Evolutionary conservation across 2,797 vertebrate species (phyloP), one percentile per base, ranked within the genome.

Genomic region (Clarias pachynema): DNA sequence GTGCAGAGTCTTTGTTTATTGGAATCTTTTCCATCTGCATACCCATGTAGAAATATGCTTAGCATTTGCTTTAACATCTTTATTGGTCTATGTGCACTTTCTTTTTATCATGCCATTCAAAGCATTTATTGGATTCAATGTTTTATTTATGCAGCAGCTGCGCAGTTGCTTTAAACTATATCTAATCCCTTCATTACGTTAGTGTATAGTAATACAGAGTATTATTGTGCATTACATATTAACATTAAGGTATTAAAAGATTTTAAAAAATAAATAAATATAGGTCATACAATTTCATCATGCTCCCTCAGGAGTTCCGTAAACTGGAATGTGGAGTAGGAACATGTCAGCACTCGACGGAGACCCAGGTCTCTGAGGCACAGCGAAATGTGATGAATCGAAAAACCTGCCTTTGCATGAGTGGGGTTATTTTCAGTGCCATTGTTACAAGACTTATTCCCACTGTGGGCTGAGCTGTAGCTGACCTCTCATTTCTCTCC

Each of bases 221-320:
- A n/a, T 40, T 62, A 63, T 26, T 44, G 14, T 63, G 7, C 12
- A 44, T 6, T 26, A 44, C 15, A 79, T 18, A 40, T 40, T 40
- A 40, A 7, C 60, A 49, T 9, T 26, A 66, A 15, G 26, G 14
- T 53, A 66, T 18, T 53, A n/a, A 12, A 3, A 18, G 10, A 49
- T 10, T 10, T 20, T 65, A 69, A 34, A 16, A 63, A 29, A 56
- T 2, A 6, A 63, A 44, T 63, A 65, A 63, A 80, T 49, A 80
- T 57, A 66, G 26, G n/a, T 29, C 16, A 22, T 53, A 44, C 15
- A 49, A 53, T 80, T 66, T 66, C 78, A 66, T 26, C n/a, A 66
- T 26, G 66, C 22, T 80, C 62, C 40, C 62, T 53, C 40, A 53
- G 88, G 89, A 79, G 88, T 53, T 44, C 62, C 12, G 2, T 66